phyloP scores from a whole-genome alignment of 2,113 vertebrate genomes.

The Austrofundulus limnaeus region DNA sequence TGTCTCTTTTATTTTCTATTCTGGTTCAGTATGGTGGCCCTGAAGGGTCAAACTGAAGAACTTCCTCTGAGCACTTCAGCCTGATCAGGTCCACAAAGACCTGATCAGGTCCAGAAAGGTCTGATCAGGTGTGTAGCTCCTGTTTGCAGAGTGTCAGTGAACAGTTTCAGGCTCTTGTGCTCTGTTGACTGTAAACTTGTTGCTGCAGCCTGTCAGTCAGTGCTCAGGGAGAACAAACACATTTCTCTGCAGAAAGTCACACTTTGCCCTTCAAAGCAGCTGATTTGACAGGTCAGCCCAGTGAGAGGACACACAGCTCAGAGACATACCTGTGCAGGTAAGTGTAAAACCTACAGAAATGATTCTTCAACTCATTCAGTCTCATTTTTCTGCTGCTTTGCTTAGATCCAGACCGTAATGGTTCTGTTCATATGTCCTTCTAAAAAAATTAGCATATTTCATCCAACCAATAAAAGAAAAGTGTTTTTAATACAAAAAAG shows the following conservation, averaged over 20 bases:
- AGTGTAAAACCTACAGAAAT: background rate
- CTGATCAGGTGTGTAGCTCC: background rate
- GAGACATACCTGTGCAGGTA: conserved; percentile 41
- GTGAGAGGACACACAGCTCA: background rate
- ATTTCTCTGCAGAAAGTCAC: conserved; percentile 15
- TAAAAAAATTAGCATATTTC: too few relatives aligned
- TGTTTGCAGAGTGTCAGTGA: background rate
- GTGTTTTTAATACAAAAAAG: too few relatives aligned
- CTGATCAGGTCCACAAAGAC: too few relatives aligned
- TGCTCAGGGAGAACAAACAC: background rate
- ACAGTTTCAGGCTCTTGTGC: background rate
- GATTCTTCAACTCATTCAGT: background rate
- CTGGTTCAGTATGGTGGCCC: background rate
- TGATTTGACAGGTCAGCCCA: background rate
- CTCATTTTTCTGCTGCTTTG: background rate
- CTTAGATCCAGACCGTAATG: background rate
- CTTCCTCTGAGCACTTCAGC: too few relatives aligned
- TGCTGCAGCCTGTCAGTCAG: conserved; percentile 12
- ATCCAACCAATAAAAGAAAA: too few relatives aligned
- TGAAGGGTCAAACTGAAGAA: background rate
- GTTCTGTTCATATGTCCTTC: too few relatives aligned
- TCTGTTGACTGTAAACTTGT: conserved; percentile 32
- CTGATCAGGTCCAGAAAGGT: too few relatives aligned
- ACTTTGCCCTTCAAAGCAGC: conserved; percentile 29
- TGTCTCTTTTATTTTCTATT: background rate